phyloP scores from a whole-genome alignment of 1,140 invertebrate species.

The Anthonomus grandis region DNA sequence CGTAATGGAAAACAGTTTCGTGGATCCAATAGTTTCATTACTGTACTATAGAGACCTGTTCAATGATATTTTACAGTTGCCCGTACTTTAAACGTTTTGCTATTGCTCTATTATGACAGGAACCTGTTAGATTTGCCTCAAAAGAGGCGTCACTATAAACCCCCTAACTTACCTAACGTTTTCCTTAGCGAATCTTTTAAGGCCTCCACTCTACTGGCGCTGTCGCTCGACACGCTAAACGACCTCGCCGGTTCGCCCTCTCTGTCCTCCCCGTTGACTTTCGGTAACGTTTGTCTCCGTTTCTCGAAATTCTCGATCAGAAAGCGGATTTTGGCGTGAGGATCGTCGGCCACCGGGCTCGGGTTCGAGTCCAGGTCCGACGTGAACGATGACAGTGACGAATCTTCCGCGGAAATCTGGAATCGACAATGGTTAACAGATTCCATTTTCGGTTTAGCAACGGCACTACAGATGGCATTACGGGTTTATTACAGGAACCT shows the following conservation, averaged over 20 bases:
- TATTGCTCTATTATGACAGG: too few relatives aligned
- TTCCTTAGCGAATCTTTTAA: constrained; percentile 24
- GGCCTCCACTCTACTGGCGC: constrained; percentile 19
- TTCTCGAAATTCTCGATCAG: constrained; percentile 40
- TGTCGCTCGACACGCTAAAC: not conserved
- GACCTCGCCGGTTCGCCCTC: not conserved
- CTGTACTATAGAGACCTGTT: not conserved
- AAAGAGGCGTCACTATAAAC: too few relatives aligned
- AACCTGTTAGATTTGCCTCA: too few relatives aligned
- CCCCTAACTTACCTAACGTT: constrained; percentile 18
- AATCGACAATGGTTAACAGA: too few relatives aligned
- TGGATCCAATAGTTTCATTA: not conserved
- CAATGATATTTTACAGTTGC: not conserved
- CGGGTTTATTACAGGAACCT: too few relatives aligned
- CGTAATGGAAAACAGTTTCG: not conserved
- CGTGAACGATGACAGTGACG: constrained; percentile 34
- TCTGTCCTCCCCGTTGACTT: not conserved
- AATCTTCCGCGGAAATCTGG: constrained; percentile 26
- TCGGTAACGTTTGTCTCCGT: constrained; percentile 13
- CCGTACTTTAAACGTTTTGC: not conserved
- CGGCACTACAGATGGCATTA: too few relatives aligned
- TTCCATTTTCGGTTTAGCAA: too few relatives aligned
- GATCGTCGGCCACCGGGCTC: constrained; percentile 36
- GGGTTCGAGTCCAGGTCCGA: constrained; percentile 43
- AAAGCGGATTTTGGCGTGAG: constrained; percentile 34